Evolutionary conservation across 2,888 invertebrate genomes (phyloP).

Genomic region (Griposia aprilina): DNA sequence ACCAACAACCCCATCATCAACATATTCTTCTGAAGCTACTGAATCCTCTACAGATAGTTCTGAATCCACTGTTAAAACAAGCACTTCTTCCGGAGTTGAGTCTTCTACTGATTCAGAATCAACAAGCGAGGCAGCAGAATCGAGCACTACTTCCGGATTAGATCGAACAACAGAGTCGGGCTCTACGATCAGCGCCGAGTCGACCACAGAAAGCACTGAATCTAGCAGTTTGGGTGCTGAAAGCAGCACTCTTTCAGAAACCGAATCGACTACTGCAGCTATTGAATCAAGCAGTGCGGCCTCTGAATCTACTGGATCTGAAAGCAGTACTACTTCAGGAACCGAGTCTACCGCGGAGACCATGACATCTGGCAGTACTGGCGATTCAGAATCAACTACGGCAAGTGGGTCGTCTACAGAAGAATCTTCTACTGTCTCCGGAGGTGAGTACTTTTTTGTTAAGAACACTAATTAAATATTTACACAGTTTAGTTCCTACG

Average conservation of each 20-base stretch:
- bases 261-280: slow-evolving; percentile 26
- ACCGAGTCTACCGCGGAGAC: slow-evolving; percentile 9
- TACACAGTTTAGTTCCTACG: too few species aligned
- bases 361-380: slow-evolving; percentile 11
- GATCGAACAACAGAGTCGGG: slow-evolving; percentile 22
- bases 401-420: slow-evolving; percentile 50
- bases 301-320: slow-evolving; percentile 23
- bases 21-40: slow-evolving; percentile 26
- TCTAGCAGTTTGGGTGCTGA: slow-evolving; percentile 22
- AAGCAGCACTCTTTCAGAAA: slow-evolving; percentile 27
- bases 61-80: slow-evolving; percentile 26
- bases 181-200: slow-evolving; percentile 23
- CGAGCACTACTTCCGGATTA: slow-evolving; percentile 30
- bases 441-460: slow-evolving; percentile 14
- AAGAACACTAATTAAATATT: background rate
- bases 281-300: slow-evolving; percentile 18
- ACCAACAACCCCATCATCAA: slow-evolving; percentile 10
- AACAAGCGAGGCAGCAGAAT: slow-evolving; percentile 21
- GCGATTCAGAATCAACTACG: slow-evolving; percentile 40
- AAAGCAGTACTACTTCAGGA: slow-evolving; percentile 22
- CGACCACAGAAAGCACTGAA: slow-evolving; percentile 20
- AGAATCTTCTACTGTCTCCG: slow-evolving; percentile 33
- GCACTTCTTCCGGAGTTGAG: slow-evolving; percentile 49
- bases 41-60: slow-evolving; percentile 22
- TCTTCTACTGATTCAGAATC: slow-evolving; percentile 34